These are phyloP conservation scores for Loripinus fragilis DNA, from an alignment of 2,888 invertebrate genomes.

Conservation along the genomic window DNA sequence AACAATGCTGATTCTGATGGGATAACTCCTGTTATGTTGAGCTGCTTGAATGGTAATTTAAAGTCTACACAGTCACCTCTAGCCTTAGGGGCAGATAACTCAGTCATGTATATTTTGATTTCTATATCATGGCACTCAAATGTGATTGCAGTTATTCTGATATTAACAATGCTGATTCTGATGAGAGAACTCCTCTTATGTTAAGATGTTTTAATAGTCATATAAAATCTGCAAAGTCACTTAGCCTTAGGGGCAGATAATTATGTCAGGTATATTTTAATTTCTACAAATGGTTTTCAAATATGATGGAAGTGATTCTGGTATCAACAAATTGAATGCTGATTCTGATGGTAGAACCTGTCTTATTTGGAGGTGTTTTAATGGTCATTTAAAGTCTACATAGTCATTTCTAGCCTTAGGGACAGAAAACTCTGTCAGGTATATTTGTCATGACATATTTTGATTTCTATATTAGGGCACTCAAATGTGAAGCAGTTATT, in stretches of 20 bases:
- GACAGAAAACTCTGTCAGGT: slow-evolving; percentile 63
- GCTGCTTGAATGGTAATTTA: slow-evolving; percentile 54
- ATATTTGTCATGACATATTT: no score
- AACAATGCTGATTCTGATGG: slow-evolving; percentile 4
- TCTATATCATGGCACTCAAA: slow-evolving; percentile 61
- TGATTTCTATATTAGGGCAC: no score
- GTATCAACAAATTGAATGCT: no score
- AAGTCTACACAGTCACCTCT: slow-evolving; percentile 57
- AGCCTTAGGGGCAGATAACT: slow-evolving; percentile 56
- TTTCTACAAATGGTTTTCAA: not conserved
- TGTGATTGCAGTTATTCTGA: slow-evolving; percentile 62
- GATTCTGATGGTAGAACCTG: slow-evolving; percentile 65
- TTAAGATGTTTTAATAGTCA: slow-evolving; percentile 56
- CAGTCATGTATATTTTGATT: slow-evolving; percentile 42
- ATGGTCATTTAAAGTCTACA: slow-evolving; percentile 56
- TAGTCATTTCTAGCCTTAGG: slow-evolving; percentile 58
- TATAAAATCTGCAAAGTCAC: slow-evolving; percentile 52
- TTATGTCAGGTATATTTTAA: slow-evolving; percentile 50
- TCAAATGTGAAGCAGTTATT: no score
- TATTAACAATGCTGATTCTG: slow-evolving; percentile 63
- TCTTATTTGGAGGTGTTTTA: slow-evolving; percentile 56
- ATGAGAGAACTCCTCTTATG: slow-evolving; percentile 63
- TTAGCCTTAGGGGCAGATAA: slow-evolving; percentile 63
- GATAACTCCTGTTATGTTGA: slow-evolving; percentile 60
- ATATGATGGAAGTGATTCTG: no score